Evolutionary conservation across 2,888 invertebrate species (phyloP).

Genomic region (Yponomeuta malinellus): DNA sequence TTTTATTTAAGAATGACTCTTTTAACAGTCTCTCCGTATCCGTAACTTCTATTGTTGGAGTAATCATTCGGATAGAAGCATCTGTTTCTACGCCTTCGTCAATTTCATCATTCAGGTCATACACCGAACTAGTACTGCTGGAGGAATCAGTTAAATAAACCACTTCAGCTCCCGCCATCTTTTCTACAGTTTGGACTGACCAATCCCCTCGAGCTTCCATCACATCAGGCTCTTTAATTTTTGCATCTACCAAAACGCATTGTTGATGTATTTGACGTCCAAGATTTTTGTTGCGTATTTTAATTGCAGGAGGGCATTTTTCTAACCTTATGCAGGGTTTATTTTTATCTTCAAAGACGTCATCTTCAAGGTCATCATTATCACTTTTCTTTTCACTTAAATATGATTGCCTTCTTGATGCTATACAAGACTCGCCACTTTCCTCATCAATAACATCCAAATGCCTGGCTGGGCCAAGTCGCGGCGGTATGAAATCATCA

Average conservation of each 20-base stretch:
- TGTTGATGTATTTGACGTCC: constrained; percentile 56
- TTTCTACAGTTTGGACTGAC: constrained; percentile 66
- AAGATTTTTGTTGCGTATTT: constrained; percentile 39
- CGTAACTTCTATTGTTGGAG: constrained; percentile 69
- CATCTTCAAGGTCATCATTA: constrained; percentile 66
- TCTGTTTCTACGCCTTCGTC: constrained; percentile 64
- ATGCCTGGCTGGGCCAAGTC: constrained; percentile 79
- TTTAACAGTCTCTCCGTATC: constrained; percentile 60
- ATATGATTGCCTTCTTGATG: constrained; percentile 73
- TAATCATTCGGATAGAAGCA: constrained; percentile 63
- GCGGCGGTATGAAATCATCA: constrained; percentile 49
- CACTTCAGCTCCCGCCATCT: constrained; percentile 78
- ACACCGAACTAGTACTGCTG: constrained; percentile 77
- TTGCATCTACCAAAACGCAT: constrained; percentile 78
- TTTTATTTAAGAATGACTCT: constrained; percentile 38
- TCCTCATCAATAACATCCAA: constrained; percentile 88
- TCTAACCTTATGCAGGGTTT: constrained; percentile 26
- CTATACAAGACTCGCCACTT: constrained; percentile 79
- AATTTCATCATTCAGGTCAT: constrained; percentile 68
- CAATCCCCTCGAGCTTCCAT: constrained; percentile 76
- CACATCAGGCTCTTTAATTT: constrained; percentile 73
- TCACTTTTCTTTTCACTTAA: constrained; percentile 66
- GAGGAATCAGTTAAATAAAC: constrained; percentile 82
- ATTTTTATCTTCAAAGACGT: constrained; percentile 44
- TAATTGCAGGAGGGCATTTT: background rate